Evolutionary conservation across 37 sponge, comb jelly and placozoan species (phyloP).

Genomic region (Ianthella basta): DNA sequence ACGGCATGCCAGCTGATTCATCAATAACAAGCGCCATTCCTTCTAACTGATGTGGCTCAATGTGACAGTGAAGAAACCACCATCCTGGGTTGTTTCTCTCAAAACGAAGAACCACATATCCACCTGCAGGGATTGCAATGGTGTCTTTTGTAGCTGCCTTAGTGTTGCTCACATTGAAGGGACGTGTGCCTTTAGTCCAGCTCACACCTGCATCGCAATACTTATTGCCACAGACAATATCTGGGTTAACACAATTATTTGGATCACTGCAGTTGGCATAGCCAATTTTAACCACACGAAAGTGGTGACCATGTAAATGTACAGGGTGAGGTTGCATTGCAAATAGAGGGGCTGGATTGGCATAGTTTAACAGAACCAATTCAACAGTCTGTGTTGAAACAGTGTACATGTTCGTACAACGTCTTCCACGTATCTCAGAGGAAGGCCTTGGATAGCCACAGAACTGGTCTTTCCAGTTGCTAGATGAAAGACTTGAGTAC

Average conservation of each 20-base stretch:
- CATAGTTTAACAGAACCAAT: neutral
- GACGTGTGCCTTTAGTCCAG: too few relatives aligned
- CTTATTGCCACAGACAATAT: neutral
- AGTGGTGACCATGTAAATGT: slow-evolving; percentile 5
- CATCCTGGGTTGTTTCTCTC: slow-evolving; percentile 46
- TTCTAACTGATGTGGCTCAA: slow-evolving; percentile 31
- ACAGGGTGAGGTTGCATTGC: neutral
- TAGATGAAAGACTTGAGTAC: neutral
- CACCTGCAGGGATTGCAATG: slow-evolving; percentile 41
- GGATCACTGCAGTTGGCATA: neutral
- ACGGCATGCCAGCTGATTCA: slow-evolving; percentile 20
- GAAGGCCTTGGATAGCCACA: slow-evolving; percentile 2
- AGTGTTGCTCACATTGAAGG: neutral
- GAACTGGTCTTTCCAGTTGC: neutral
- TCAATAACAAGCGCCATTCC: slow-evolving; percentile 49
- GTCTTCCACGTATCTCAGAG: neutral
- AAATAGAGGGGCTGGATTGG: too few relatives aligned
- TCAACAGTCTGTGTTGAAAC: neutral
- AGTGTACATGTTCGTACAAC: neutral
- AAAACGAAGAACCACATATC: slow-evolving; percentile 41
- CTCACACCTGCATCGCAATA: too few relatives aligned
- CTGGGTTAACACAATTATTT: neutral
- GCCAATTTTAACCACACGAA: neutral
- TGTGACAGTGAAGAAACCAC: slow-evolving; percentile 66
- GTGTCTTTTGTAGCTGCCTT: slow-evolving; percentile 47